Evolutionary conservation across 2,888 invertebrate genomes (phyloP).

Genomic region (Agrochola circellaris): DNA sequence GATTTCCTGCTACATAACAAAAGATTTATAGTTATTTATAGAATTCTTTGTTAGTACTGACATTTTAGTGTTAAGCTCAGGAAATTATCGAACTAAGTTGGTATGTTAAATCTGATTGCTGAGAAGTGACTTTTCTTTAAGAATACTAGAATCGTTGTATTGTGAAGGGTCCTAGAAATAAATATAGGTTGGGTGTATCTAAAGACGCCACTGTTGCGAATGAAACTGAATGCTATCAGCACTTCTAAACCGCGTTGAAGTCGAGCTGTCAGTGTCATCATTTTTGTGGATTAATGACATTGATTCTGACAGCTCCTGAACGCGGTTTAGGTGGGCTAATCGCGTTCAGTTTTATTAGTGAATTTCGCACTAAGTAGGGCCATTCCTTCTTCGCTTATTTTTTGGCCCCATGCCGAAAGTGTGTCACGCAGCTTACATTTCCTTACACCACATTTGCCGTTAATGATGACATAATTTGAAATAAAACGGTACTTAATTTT

Average conservation of each 20-base stretch:
- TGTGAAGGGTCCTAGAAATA: not conserved
- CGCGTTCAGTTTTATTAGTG: not conserved
- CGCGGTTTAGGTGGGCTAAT: too few relatives aligned
- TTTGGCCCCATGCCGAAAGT: slow-evolving; percentile 46
- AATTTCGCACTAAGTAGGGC: not conserved
- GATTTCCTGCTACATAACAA: too few relatives aligned
- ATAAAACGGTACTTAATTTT: slow-evolving; percentile 58
- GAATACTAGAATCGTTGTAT: not conserved
- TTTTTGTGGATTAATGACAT: too few relatives aligned
- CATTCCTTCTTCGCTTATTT: slow-evolving; percentile 27
- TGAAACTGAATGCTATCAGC: too few relatives aligned
- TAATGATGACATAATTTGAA: slow-evolving; percentile 62
- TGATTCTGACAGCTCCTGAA: too few relatives aligned
- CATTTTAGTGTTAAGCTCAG: too few relatives aligned
- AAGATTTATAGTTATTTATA: too few relatives aligned
- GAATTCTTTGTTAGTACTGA: too few relatives aligned
- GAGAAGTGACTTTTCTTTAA: not conserved
- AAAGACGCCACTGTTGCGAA: too few relatives aligned
- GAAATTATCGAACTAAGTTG: too few relatives aligned
- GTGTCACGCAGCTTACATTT: slow-evolving; percentile 59
- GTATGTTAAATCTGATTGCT: not conserved
- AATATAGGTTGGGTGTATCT: not conserved
- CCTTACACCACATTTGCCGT: slow-evolving; percentile 64
- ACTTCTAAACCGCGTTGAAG: too few relatives aligned
- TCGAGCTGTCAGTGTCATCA: too few relatives aligned